Base-by-base conservation (phyloP, 2,888 invertebrate species). In the Steromphala cineraria region DNA sequence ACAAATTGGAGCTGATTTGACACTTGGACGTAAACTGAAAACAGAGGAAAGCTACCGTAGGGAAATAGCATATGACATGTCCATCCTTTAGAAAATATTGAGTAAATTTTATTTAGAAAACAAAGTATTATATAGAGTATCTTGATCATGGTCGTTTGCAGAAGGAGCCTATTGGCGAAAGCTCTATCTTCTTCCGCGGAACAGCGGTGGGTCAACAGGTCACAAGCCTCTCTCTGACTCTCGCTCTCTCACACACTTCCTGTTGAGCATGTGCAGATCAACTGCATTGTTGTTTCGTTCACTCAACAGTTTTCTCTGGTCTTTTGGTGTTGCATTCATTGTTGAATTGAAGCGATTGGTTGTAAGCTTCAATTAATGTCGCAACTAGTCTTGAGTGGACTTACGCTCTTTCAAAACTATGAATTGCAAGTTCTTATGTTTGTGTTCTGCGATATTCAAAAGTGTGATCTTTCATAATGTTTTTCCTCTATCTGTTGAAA, bases 221-320 rank as follows among this genome's bases (percentile, higher is more conserved):
- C 17, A 24, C 46, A 17, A n/a, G 21, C 19, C 62, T 77, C 24
- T 67, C 77, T 67, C 62, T 78, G 62, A 77, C 56, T 78, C 62
- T 67, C 76, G 67, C 53, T 53, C 62, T 71, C 52, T 71, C 24
- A 28, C 53, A 71, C n/a, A 67, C 46, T 62, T 10, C 21, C 76
- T 67, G 28, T 13, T 31, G 4, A 46, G 46, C 46, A 46, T 46
- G 46, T 46, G 13, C 46, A 46, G 46, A 10, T 36, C 36, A 36
- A 36, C 46, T 46, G 13, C 46, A 46, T 46, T 13, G 46, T 46
- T 46, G 46, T 19, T 36, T 46, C 15, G 24, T 62, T 28, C 28
- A 21, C 24, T 36, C 17, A 21, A 36, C 74, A 74, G 36, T 17
- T 19, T 31, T 13, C 10, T 28, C 10, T 36, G 74, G 2, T 36